These are phyloP conservation scores for Pachymerium ferrugineum DNA, from an alignment of 2,888 invertebrate species.

Conservation along the genomic window DNA sequence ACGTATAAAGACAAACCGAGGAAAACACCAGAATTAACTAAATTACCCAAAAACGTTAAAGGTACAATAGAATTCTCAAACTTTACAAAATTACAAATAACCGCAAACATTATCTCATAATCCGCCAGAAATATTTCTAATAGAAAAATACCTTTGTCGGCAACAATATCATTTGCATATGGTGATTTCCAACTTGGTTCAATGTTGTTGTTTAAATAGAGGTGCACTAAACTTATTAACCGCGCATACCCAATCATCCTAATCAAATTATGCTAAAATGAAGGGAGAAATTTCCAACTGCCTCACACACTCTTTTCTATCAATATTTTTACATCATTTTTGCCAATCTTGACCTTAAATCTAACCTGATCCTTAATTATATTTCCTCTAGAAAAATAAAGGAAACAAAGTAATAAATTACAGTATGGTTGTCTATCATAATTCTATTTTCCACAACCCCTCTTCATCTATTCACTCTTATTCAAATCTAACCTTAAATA, in stretches of 20 bases:
- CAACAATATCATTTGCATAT: not conserved
- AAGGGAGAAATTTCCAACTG: not conserved
- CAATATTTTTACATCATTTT: not conserved
- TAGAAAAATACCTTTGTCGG: not conserved
- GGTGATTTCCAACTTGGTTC: not conserved
- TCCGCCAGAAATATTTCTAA: too few species aligned
- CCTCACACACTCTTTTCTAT: not conserved
- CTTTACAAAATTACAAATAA: too few species aligned
- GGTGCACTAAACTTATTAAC: not conserved
- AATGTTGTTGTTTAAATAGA: not conserved
- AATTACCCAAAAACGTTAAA: not conserved
- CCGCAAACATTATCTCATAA: too few species aligned
- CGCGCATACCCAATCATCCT: not conserved
- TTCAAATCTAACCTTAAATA: not conserved
- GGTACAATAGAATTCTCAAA: too few species aligned
- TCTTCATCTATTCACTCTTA: not conserved
- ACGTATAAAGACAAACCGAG: not conserved
- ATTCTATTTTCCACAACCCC: not conserved
- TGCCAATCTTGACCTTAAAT: not conserved
- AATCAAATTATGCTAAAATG: not conserved
- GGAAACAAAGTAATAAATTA: not conserved
- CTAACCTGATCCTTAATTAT: not conserved
- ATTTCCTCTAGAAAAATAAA: not conserved
- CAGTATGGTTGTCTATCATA: not conserved
- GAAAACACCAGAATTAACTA: not conserved